A percentile compares a stretch with the other conserved stretches of the same genome.
Conservation (phyloP, 2,888 invertebrate species). For the Thyatira batis region DNA sequence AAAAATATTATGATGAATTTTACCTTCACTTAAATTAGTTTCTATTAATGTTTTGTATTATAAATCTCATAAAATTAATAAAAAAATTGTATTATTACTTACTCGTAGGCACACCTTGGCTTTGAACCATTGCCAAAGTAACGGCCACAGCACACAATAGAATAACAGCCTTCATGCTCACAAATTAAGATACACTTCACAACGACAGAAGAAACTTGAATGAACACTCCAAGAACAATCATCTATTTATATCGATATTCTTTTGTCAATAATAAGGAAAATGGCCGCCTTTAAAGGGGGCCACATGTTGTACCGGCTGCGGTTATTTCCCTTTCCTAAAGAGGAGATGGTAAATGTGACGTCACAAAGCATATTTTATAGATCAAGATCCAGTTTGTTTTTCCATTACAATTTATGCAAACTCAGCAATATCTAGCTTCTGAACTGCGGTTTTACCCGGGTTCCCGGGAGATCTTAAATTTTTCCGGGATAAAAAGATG, state of each 20-base stretch:
- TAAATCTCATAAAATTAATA: no score
- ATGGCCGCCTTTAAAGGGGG: neutral
- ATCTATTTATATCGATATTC: neutral
- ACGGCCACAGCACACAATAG: constrained; percentile 24
- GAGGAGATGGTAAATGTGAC: neutral
- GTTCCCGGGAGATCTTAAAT: no score
- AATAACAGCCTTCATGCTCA: constrained; percentile 37
- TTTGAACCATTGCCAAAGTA: constrained; percentile 19
- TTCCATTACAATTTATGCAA: no score
- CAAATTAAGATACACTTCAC: neutral
- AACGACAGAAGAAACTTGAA: neutral
- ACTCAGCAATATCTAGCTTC: no score
- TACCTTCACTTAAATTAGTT: no score
- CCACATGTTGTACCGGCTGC: neutral
- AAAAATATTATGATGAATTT: no score
- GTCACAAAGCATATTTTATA: no score
- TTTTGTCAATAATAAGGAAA: neutral
- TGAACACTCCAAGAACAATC: neutral
- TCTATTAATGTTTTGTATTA: no score
- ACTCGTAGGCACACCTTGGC: constrained; percentile 47
- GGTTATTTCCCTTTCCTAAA: neutral
- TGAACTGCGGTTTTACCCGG: no score
- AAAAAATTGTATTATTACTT: no score
- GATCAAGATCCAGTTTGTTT: neutral
- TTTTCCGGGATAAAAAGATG: no score